Conservation (phyloP, 2,113 vertebrate species). For the Spilogale gracilis region DNA sequence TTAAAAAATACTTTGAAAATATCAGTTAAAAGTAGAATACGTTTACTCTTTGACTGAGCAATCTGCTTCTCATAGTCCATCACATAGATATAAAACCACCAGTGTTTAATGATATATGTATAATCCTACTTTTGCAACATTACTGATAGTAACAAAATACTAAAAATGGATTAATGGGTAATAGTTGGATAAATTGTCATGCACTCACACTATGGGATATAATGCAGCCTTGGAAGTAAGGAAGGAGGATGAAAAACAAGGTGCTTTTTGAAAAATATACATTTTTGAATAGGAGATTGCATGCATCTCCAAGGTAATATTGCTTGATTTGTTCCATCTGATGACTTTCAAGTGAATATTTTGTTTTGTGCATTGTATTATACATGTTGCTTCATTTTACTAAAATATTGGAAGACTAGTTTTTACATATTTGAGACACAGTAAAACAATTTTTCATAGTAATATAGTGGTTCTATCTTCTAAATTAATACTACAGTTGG, state of each 20-base stretch:
- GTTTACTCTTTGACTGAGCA: neutral
- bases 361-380: neutral
- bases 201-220: neutral
- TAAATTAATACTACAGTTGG: neutral
- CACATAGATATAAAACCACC: neutral
- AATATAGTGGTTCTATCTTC: neutral
- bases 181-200: neutral
- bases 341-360: neutral
- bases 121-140: neutral
- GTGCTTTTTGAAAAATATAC: neutral
- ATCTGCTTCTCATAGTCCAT: neutral
- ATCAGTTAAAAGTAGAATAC: neutral
- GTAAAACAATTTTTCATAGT: neutral
- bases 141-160: neutral
- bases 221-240: neutral
- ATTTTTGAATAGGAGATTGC: neutral
- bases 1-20: neutral
- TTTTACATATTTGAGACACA: neutral
- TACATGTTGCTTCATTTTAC: neutral
- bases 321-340: neutral
- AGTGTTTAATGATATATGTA: neutral
- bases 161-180: neutral
- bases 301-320: neutral
- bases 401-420: neutral
- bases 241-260: neutral